Base-by-base conservation (phyloP, 2,888 invertebrate species). In the Allophyes oxyacanthae region DNA sequence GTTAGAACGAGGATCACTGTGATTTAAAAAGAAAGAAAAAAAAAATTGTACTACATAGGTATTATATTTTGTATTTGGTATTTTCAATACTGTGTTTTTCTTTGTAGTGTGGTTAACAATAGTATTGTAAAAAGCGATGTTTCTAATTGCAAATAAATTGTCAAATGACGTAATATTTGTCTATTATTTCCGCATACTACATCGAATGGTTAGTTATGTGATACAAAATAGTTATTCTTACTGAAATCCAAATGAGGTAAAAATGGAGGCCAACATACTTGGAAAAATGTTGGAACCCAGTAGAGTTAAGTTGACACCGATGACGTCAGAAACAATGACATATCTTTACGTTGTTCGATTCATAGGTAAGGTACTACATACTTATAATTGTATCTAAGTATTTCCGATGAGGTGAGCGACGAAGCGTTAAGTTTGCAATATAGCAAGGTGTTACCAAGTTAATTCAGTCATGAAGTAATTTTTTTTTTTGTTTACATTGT, bases 141-240 rank as follows among this genome's bases (percentile, higher is more conserved):
- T 32, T 46, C 49, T 43, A 59, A 64, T 65, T 40, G 49, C n/a
- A 38, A 54, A 54, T 50, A 50, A 64, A 59, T 64, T 40, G 34
- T 2, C 32, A 37, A n/a, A 59, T 64, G 64, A 65, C 65, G 59
- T 34, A 14, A 3, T 9, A 6, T 32, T 37, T n/a, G 1, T 28
- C n/a, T 32, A 10, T 38, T 36, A 37, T 32, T 64, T 54, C 15
- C 43, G 38, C 28, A 28, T 28, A 8, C 1, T 28, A 4, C 5
- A 2, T 6, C 6, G 8, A 28, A 28, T 6, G 6, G 28, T 20
- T n/a, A n/a, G n/a, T n/a, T n/a, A n/a, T n/a, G n/a, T n/a, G n/a
- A n/a, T n/a, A n/a, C n/a, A n/a, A n/a, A n/a, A n/a, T n/a, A n/a
- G n/a, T n/a, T n/a, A n/a, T n/a, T n/a, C n/a, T n/a, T n/a, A n/a